Conservation (phyloP, 2,888 invertebrate species). For the Conus canariensis region DNA sequence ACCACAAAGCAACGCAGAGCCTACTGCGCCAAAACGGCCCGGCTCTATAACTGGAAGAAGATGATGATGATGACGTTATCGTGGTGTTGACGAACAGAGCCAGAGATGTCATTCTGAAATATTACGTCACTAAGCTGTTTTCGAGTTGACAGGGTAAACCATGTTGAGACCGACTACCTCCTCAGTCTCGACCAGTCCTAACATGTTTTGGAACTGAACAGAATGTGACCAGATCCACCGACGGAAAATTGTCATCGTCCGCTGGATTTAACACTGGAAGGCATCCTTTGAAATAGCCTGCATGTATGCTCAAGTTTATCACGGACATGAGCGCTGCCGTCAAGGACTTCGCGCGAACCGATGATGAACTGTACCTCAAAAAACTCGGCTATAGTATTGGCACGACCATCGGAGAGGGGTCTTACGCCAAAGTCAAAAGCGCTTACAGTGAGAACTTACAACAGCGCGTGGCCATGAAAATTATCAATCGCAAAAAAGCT, state of each 20-base stretch:
- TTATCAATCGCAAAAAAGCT: conserved; percentile 86
- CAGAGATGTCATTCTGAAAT: conserved; percentile 6
- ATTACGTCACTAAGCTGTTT: conserved; percentile 36
- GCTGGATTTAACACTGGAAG: neutral
- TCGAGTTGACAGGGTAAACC: conserved; percentile 22
- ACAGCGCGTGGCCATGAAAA: conserved; percentile 81
- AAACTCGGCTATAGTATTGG: conserved; percentile 81
- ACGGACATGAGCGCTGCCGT: conserved; percentile 44
- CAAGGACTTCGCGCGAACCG: conserved; percentile 57
- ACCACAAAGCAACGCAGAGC: too few species aligned
- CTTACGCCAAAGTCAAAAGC: conserved; percentile 85
- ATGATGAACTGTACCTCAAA: conserved; percentile 74
- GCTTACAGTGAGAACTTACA: conserved; percentile 80
- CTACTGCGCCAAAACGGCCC: too few species aligned
- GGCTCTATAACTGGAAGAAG: too few species aligned
- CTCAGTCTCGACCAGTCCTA: neutral
- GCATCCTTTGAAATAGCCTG: neutral
- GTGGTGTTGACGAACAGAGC: neutral
- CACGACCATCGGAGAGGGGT: conserved; percentile 75
- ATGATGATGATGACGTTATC: too few species aligned
- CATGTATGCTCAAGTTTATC: conserved; percentile 34
- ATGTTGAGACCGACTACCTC: neutral
- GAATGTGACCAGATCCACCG: neutral
- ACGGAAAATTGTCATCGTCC: neutral
- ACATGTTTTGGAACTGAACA: neutral